Conservation (phyloP, 1,140 invertebrate species). For the Hyposmocoma kahamanoa region DNA sequence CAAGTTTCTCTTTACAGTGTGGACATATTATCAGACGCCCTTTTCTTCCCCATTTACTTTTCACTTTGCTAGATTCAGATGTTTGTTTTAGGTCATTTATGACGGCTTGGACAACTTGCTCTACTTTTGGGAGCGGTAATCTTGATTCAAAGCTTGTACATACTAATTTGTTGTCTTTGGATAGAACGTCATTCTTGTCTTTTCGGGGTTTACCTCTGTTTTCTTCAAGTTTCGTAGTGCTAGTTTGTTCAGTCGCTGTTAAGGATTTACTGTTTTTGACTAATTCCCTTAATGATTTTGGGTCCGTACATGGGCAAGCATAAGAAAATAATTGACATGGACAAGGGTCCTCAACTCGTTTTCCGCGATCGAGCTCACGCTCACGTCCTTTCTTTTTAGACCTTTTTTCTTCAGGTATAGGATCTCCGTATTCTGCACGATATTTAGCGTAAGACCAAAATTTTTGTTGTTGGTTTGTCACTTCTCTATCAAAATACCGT, state of each 20-base stretch:
- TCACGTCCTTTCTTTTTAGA: slow-evolving; percentile 35
- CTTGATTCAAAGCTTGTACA: slow-evolving; percentile 19
- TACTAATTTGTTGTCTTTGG: slow-evolving; percentile 30
- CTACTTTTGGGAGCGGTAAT: no score
- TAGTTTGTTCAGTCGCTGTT: slow-evolving; percentile 33
- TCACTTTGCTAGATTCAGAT: no score
- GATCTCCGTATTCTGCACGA: slow-evolving; percentile 38
- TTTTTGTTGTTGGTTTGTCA: slow-evolving; percentile 30
- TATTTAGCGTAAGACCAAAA: slow-evolving; percentile 55
- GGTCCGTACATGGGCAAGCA: slow-evolving; percentile 43
- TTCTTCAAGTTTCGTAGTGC: no score
- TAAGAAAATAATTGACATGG: slow-evolving; percentile 56
- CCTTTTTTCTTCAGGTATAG: slow-evolving; percentile 30
- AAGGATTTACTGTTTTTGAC: slow-evolving; percentile 36
- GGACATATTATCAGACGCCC: slow-evolving; percentile 42
- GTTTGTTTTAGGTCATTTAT: no score
- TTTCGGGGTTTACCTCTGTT: no score
- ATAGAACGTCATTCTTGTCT: slow-evolving; percentile 7
- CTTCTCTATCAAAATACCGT: slow-evolving; percentile 12
- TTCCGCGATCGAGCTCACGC: slow-evolving; percentile 24
- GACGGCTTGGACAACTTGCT: no score
- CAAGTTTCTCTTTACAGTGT: slow-evolving; percentile 47
- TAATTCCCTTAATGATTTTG: slow-evolving; percentile 37
- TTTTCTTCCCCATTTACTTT: no score
- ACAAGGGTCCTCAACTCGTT: slow-evolving; percentile 42